Conservation (phyloP, 2,888 invertebrate genomes). For the Crocallis elinguaria region DNA sequence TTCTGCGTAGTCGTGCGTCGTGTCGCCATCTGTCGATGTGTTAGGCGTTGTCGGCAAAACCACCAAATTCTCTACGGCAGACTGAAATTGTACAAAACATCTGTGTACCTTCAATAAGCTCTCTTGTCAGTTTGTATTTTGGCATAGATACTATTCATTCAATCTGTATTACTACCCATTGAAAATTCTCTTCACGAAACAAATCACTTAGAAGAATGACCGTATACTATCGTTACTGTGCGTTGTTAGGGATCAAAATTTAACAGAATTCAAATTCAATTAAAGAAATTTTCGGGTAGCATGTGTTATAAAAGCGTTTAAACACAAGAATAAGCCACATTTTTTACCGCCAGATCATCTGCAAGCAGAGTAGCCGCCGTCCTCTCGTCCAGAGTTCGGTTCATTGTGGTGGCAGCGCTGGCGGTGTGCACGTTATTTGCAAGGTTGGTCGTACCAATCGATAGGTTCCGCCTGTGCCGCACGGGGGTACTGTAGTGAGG, state of each 20-base stretch:
- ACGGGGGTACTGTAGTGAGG: constrained; percentile 82
- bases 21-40: constrained; percentile 87
- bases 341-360: constrained; percentile 84
- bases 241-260: too few species aligned
- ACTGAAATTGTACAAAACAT: constrained; percentile 50
- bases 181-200: too few species aligned
- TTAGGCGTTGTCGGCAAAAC: constrained; percentile 84
- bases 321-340: not conserved
- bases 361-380: constrained; percentile 84
- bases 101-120: not conserved
- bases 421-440: constrained; percentile 62
- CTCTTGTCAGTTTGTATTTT: too few species aligned
- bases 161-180: too few species aligned
- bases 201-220: too few species aligned
- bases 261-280: too few species aligned
- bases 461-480: constrained; percentile 75
- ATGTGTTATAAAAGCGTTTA: too few species aligned
- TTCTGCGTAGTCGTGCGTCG: constrained; percentile 95
- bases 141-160: too few species aligned
- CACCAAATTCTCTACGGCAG: constrained; percentile 83
- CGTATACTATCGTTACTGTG: too few species aligned
- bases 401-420: constrained; percentile 73
- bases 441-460: constrained; percentile 77
- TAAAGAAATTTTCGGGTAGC: too few species aligned
- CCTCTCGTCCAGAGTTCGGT: constrained; percentile 85